Evolutionary conservation across 2,797 vertebrate genomes (phyloP), one percentile per base, ranked within the genome.

Genomic region (Ctenosaura bakeri): DNA sequence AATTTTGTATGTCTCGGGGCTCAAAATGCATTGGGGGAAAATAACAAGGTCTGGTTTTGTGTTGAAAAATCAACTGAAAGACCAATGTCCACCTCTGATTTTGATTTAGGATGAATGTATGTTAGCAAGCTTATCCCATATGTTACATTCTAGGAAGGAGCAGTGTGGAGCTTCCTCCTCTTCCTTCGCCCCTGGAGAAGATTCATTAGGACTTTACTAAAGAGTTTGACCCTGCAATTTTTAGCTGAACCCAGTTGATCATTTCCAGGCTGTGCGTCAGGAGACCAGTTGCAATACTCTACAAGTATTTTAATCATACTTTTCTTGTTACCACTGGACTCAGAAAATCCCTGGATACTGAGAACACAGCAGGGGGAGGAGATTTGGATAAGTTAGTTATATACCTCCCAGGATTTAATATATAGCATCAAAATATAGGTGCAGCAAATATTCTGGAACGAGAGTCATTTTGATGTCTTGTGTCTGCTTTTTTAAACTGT

Each of bases 401-500:
- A 71, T 20, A 66, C 38, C 87, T n/a, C 4, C 85, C 74, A 59
- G n/a, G 89, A 78, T 0, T 29, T 3, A 7, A 24, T 46, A 3
- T 46, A 69, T 26, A 7, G 56, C 46, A 73, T 46, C 26, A 32
- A 91, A 92, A 1, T 3, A 0, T 0, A 1, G 56, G 1, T 54
- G 9, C n/a, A 0, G 20, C 86, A 80, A 0, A 0, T 16, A 14
- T 56, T 77, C 78, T 85, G 0, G 1, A 26, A 82, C 3, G 7
- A 42, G 46, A 66, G 14, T 62, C 59, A 4, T 26, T 14, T 38
- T 54, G 82, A 42, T 12, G 42, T 50, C 54, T 73, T 0, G 83
- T 88, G 52, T 42, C 32, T 29, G 2, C 26, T 24, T 13, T 13
- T 24, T 18, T 6, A 0, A 26, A 52, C 74, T 74, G 79, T 38